These are phyloP conservation scores for Philonicus albiceps DNA, from an alignment of 2,888 invertebrate genomes.

Conservation along the genomic window DNA sequence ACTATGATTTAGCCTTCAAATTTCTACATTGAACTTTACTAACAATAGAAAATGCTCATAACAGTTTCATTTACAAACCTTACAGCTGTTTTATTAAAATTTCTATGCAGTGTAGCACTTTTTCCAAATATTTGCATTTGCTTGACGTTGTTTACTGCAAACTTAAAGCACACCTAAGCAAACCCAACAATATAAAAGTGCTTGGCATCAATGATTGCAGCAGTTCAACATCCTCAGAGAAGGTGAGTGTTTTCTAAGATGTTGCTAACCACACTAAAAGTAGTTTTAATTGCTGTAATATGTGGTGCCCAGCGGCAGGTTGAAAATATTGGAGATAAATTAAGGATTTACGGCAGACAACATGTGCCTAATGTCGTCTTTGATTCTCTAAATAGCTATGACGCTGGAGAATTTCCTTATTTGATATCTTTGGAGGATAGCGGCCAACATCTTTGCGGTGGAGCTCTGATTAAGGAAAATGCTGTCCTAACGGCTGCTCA, in stretches of 20 bases:
- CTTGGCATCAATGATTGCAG: not conserved
- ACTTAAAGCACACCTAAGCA: not conserved
- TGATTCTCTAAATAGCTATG: no score
- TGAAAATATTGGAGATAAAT: not conserved
- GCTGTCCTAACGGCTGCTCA: constrained; percentile 61
- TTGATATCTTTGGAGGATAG: not conserved
- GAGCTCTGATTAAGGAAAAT: constrained; percentile 58
- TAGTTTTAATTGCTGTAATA: not conserved
- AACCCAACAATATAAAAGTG: not conserved
- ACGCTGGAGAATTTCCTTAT: not conserved
- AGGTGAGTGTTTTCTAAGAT: not conserved
- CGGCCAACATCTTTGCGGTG: constrained; percentile 58
- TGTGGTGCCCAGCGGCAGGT: not conserved
- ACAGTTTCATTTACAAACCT: not conserved
- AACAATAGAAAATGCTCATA: not conserved
- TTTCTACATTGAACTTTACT: not conserved
- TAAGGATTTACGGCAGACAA: no score
- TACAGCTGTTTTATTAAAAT: not conserved
- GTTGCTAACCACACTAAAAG: not conserved
- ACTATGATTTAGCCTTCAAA: not conserved
- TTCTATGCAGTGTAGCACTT: not conserved
- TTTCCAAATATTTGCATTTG: not conserved
- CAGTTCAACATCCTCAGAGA: not conserved
- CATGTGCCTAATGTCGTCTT: no score
- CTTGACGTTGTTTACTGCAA: not conserved